A percentile compares a stretch with the other conserved stretches of the same genome.
Conservation (phyloP, 2,113 vertebrate genomes). For the Erythrolamprus reginae region DNA sequence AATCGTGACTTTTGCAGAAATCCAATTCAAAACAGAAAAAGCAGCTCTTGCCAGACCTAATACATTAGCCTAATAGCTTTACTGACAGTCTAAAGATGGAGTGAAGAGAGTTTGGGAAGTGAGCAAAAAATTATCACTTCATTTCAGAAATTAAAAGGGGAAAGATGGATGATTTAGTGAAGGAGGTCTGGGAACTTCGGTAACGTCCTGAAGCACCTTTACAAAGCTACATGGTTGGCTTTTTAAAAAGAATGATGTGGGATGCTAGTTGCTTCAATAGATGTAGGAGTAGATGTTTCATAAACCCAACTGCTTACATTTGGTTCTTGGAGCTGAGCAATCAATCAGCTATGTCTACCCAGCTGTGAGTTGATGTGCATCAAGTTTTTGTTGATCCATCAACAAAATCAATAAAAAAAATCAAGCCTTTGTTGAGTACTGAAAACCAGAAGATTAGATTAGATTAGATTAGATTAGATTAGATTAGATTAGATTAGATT, state of each 20-base stretch:
- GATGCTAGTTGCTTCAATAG: neutral
- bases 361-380: neutral
- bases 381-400: neutral
- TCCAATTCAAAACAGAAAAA: neutral
- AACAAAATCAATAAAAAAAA: too few relatives aligned
- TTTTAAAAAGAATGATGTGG: neutral
- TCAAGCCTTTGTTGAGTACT: neutral
- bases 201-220: slow-evolving; percentile 26
- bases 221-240: neutral
- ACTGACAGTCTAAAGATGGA: neutral
- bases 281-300: neutral
- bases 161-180: neutral
- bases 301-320: neutral
- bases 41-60: neutral
- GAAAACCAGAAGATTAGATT: neutral
- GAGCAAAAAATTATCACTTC: slow-evolving; percentile 4
- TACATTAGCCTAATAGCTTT: slow-evolving; percentile 19
- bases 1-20: neutral
- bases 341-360: neutral
- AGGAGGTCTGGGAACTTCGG: slow-evolving; percentile 20
- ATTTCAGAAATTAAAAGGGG: slow-evolving; percentile 1
- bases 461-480: too few relatives aligned
- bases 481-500: too few relatives aligned
- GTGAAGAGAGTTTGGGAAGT: neutral
- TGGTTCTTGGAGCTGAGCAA: neutral